phyloP scores from a whole-genome alignment of 2,113 vertebrate species.

The Tragelaphus imberbis region DNA sequence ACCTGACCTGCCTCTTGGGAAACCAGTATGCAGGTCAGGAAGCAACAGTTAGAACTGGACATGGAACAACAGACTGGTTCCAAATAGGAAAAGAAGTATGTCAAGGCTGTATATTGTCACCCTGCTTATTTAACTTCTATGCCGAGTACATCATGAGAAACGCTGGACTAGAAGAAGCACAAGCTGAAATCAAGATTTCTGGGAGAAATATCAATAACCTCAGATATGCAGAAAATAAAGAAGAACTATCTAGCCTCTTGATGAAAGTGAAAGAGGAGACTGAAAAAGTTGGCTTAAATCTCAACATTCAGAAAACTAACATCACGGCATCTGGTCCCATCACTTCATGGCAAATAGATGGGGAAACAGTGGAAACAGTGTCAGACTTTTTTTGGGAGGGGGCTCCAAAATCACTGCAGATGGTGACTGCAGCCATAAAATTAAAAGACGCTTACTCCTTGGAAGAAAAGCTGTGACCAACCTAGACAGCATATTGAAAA shows the following conservation, averaged over 20 bases:
- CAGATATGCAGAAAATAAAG: background rate
- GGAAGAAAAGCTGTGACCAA: background rate
- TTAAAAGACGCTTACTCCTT: background rate
- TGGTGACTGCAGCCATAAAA: background rate
- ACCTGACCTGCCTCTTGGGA: background rate
- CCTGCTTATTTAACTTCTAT: background rate
- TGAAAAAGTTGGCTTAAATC: background rate
- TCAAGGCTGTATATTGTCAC: background rate
- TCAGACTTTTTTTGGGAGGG: accelerated
- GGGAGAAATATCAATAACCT: background rate
- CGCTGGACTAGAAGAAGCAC: background rate
- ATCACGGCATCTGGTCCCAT: background rate
- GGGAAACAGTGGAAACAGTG: background rate
- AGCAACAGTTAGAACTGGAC: background rate
- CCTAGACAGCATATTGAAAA: background rate
- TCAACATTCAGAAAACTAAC: background rate
- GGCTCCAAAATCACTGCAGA: background rate
- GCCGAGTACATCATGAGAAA: background rate
- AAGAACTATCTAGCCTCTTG: background rate
- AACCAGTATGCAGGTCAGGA: background rate
- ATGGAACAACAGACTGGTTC: background rate
- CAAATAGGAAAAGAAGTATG: background rate
- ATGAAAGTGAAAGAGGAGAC: background rate
- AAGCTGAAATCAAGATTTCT: background rate
- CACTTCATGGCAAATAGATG: background rate